phyloP scores from a whole-genome alignment of 2,113 vertebrate genomes.

The Nanorana parkeri region DNA sequence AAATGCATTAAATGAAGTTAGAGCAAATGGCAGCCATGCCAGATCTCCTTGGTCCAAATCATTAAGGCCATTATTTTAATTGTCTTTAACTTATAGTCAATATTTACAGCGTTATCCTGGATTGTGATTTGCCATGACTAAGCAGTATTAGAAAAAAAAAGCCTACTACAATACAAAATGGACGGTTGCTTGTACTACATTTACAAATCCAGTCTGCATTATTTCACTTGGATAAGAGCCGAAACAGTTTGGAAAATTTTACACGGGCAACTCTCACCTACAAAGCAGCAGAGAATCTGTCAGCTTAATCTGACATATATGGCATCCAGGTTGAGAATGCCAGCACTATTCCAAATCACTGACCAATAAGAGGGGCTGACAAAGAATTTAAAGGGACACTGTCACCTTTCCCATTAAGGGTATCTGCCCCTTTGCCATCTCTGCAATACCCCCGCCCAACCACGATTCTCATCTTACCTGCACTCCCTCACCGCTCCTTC shows the following conservation, averaged over 20 bases:
- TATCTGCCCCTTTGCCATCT: too few relatives aligned
- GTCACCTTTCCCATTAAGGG: too few relatives aligned
- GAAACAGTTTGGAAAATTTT: neutral
- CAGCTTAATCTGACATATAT: too few relatives aligned
- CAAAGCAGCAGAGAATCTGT: neutral
- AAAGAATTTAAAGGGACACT: too few relatives aligned
- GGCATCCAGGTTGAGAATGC: too few relatives aligned
- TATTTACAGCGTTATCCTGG: constrained; percentile 73
- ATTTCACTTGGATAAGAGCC: neutral
- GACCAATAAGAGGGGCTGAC: too few relatives aligned
- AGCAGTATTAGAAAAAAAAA: constrained; percentile 67
- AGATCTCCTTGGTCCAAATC: constrained; percentile 61
- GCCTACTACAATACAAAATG: neutral
- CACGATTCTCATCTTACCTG: too few relatives aligned
- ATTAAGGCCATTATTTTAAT: constrained; percentile 80
- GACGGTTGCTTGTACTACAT: neutral
- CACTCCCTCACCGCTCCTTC: too few relatives aligned
- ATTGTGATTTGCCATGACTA: constrained; percentile 62
- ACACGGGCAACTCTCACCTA: neutral
- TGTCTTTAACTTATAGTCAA: constrained; percentile 81
- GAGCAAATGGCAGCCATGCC: constrained; percentile 65
- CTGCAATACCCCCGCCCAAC: too few relatives aligned
- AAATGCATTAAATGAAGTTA: constrained; percentile 58
- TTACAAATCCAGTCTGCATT: constrained; percentile 1
- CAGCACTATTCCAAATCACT: too few relatives aligned